Evolutionary conservation across 1,140 invertebrate species (phyloP).

Genomic region (Augochlora pura): DNA sequence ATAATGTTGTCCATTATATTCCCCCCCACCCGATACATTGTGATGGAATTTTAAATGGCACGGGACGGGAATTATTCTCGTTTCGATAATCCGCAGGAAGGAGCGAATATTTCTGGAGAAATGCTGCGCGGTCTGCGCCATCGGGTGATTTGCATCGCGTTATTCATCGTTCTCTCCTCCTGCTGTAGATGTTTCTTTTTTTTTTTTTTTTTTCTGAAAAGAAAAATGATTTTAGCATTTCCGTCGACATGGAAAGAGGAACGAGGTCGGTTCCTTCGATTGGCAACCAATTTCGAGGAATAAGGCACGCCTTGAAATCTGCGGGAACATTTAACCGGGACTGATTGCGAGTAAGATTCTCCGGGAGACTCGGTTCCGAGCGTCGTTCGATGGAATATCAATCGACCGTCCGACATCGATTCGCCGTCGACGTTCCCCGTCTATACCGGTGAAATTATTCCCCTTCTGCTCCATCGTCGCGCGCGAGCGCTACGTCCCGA

Average conservation of each 20-base stretch:
- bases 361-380: neutral
- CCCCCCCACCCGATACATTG: slow-evolving; percentile 10
- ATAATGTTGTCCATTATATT: slow-evolving; percentile 36
- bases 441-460: neutral
- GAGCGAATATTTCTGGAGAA: slow-evolving; percentile 14
- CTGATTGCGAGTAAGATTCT: neutral
- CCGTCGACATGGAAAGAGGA: neutral
- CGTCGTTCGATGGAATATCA: neutral
- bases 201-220: neutral
- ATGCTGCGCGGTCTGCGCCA: too few relatives aligned
- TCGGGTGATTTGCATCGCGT: neutral
- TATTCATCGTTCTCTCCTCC: neutral
- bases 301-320: neutral
- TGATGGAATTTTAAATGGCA: slow-evolving; percentile 44
- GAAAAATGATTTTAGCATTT: neutral
- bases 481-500: neutral
- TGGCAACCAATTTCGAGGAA: neutral
- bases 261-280: neutral
- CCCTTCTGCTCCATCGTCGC: neutral
- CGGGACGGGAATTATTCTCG: slow-evolving; percentile 6
- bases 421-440: slow-evolving; percentile 8
- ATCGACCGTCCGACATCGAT: neutral
- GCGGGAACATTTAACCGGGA: neutral
- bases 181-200: neutral
- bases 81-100: neutral